These are phyloP conservation scores for Thecocarcelia acutangulata DNA, from an alignment of 2,888 invertebrate species.

Conservation along the genomic window DNA sequence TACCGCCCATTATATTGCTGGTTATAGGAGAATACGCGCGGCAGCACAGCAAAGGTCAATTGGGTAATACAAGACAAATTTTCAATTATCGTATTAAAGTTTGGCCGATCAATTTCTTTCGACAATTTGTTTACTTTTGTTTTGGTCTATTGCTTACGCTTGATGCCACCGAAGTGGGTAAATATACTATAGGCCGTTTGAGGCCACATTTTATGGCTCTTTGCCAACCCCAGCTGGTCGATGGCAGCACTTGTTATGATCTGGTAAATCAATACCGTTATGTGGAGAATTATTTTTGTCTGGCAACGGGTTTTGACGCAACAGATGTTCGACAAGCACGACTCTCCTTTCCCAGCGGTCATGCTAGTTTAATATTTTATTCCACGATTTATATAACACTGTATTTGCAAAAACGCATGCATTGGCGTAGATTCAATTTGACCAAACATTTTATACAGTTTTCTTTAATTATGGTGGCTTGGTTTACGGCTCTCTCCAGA, in stretches of 20 bases:
- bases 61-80: conserved; percentile 66
- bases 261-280: conserved; percentile 85
- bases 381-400: conserved; percentile 91
- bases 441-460: conserved; percentile 90
- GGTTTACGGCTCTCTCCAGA: conserved; percentile 77
- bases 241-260: conserved; percentile 83
- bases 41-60: conserved; percentile 66
- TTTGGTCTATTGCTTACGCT: conserved; percentile 75
- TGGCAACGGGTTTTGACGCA: conserved; percentile 81
- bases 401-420: conserved; percentile 92
- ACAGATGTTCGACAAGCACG: conserved; percentile 87
- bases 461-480: conserved; percentile 75
- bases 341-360: conserved; percentile 95
- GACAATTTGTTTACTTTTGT: conserved; percentile 72
- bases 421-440: conserved; percentile 90
- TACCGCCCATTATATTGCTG: conserved; percentile 71
- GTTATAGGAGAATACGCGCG: conserved; percentile 74
- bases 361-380: conserved; percentile 93
- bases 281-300: conserved; percentile 88
- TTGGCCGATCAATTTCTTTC: conserved; percentile 72
- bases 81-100: conserved; percentile 70
- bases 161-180: conserved; percentile 77
- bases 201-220: conserved; percentile 82
- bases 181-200: conserved; percentile 76
- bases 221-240: conserved; percentile 87